Conservation (phyloP, 2,113 vertebrate species). For the Hemichromis elongatus region DNA sequence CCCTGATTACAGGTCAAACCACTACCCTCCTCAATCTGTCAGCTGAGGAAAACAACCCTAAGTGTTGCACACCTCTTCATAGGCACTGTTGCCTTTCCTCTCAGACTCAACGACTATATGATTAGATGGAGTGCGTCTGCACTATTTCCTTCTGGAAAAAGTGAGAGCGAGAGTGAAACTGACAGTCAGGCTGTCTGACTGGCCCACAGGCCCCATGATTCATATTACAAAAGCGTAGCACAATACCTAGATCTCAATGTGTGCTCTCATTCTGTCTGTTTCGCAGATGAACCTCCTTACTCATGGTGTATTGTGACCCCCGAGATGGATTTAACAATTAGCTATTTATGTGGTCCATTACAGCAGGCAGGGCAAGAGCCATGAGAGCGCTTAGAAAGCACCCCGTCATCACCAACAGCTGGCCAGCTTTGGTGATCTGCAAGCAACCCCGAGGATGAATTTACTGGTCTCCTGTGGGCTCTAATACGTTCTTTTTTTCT, state of each 20-base stretch:
- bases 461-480: constrained; percentile 28
- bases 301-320: constrained; percentile 14
- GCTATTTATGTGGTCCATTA: not conserved
- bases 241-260: constrained; percentile 42
- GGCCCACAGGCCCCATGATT: constrained; percentile 38
- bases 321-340: constrained; percentile 3
- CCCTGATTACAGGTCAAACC: constrained; percentile 48
- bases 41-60: constrained; percentile 36
- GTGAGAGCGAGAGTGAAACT: constrained; percentile 42
- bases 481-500: constrained; percentile 30
- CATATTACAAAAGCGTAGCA: constrained; percentile 47
- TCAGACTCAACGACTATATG: constrained; percentile 41
- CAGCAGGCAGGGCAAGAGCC: not conserved
- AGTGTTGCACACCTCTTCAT: constrained; percentile 37
- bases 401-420: not conserved
- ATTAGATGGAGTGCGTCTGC: constrained; percentile 51
- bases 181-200: constrained; percentile 56
- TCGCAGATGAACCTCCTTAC: constrained; percentile 20
- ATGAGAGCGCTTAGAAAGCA: not conserved
- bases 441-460: constrained; percentile 29
- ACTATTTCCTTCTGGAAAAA: constrained; percentile 62
- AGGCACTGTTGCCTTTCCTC: constrained; percentile 9
- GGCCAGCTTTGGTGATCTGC: constrained; percentile 26
- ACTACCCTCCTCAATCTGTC: constrained; percentile 46
- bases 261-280: constrained; percentile 55